Evolutionary conservation across 2,113 vertebrate genomes (phyloP).

Genomic region (Barnardius zonarius): DNA sequence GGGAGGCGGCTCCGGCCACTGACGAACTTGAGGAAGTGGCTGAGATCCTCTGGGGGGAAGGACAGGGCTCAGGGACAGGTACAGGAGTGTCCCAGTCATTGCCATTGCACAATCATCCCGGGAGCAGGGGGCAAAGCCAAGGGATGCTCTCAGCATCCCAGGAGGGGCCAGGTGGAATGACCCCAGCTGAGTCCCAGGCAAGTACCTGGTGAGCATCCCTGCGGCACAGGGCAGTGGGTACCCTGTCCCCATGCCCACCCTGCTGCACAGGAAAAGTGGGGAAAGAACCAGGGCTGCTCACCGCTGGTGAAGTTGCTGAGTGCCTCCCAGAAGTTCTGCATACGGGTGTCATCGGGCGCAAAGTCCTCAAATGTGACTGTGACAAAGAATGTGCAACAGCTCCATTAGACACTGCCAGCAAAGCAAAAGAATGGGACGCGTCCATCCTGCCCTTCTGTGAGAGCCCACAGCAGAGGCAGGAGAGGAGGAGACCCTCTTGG

Average conservation of each 20-base stretch:
- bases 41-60: slow-evolving; percentile 88
- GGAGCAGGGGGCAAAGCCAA: neutral
- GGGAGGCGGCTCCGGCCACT: slow-evolving; percentile 95
- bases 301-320: slow-evolving; percentile 94
- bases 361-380: slow-evolving; percentile 89
- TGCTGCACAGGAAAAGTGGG: accelerated
- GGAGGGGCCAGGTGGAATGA: neutral
- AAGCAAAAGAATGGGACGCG: neutral
- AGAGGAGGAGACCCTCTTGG: neutral
- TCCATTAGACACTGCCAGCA: neutral
- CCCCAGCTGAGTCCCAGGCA: neutral
- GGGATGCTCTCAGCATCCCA: neutral
- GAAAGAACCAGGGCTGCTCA: slow-evolving; percentile 52
- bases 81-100: accelerated
- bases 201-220: neutral
- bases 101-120: neutral
- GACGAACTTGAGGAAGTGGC: slow-evolving; percentile 93
- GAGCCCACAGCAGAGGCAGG: neutral
- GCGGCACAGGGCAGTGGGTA: neutral
- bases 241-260: neutral
- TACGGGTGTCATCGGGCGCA: slow-evolving; percentile 74
- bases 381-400: neutral
- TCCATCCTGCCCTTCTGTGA: neutral
- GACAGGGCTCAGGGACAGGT: neutral
- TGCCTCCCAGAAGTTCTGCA: slow-evolving; percentile 89